phyloP scores from a whole-genome alignment of 2,113 vertebrate species.

The Takifugu bimaculatus region DNA sequence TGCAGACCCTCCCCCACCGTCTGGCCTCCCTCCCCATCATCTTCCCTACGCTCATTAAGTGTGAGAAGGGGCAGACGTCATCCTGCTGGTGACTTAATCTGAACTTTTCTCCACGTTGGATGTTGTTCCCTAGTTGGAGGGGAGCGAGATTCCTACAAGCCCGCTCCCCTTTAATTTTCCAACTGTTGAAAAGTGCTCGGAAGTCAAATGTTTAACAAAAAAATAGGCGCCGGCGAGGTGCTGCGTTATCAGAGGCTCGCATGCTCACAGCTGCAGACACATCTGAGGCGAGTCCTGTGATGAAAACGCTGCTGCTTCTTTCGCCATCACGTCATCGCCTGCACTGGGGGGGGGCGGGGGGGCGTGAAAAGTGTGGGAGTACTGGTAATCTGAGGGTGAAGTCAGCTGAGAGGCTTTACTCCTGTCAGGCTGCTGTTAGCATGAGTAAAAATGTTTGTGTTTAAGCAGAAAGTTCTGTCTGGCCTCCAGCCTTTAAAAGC shows the following conservation, averaged over 20 bases:
- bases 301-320: conserved; percentile 15
- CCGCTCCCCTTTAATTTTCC: conserved; percentile 42
- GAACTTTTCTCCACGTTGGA: conserved; percentile 48
- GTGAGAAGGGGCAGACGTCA: conserved; percentile 55
- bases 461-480: no score
- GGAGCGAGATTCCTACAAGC: conserved; percentile 9
- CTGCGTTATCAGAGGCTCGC: conserved; percentile 25
- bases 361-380: conserved; percentile 38
- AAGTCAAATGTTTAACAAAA: conserved; percentile 43
- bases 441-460: background rate
- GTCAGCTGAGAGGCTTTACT: conserved; percentile 46
- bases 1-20: conserved; percentile 42
- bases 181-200: conserved; percentile 24
- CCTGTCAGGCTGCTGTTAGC: conserved; percentile 26
- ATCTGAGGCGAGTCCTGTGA: no score
- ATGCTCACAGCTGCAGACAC: background rate
- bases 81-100: conserved; percentile 64
- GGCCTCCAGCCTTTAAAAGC: no score
- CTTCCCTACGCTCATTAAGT: conserved; percentile 45
- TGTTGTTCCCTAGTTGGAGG: background rate
- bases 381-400: conserved; percentile 33
- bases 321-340: conserved; percentile 29
- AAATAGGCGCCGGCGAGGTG: conserved; percentile 19
- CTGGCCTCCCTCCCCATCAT: conserved; percentile 42
- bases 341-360: conserved; percentile 16